Evolutionary conservation across 2,113 vertebrate species (phyloP).

Genomic region (Ivindomyrus marchei): DNA sequence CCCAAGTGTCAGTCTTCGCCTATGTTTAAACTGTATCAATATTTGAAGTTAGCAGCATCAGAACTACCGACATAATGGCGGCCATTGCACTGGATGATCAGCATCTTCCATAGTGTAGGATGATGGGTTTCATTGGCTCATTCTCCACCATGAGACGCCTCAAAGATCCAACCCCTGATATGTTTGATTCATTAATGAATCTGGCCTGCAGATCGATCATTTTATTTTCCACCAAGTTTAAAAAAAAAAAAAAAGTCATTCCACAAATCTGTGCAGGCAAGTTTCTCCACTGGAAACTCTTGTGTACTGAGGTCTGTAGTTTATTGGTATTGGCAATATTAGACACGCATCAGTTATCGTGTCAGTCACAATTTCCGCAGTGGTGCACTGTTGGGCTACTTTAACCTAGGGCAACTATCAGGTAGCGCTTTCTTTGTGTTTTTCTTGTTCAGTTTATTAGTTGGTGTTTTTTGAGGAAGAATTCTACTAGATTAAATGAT

Average conservation of each 20-base stretch:
- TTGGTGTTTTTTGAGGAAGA: neutral
- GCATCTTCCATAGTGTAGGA: neutral
- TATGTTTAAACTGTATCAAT: neutral
- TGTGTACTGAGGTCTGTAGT: neutral
- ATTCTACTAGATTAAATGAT: neutral
- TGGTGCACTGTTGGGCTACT: neutral
- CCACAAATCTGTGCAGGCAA: neutral
- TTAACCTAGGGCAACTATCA: neutral
- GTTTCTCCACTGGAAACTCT: neutral
- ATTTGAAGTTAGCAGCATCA: neutral
- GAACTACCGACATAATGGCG: neutral
- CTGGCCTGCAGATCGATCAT: neutral
- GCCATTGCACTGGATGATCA: neutral
- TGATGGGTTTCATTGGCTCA: neutral
- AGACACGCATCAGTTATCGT: neutral
- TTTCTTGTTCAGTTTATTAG: neutral
- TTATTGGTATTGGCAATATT: neutral
- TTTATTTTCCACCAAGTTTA: neutral
- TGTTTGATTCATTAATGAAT: neutral
- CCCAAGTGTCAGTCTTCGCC: neutral
- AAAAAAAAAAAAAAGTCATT: neutral
- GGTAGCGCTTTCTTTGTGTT: neutral
- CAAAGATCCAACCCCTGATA: neutral
- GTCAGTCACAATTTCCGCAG: neutral
- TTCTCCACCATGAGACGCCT: neutral